phyloP scores from a whole-genome alignment of 2,888 invertebrate genomes.

The Halictus ligatus region DNA sequence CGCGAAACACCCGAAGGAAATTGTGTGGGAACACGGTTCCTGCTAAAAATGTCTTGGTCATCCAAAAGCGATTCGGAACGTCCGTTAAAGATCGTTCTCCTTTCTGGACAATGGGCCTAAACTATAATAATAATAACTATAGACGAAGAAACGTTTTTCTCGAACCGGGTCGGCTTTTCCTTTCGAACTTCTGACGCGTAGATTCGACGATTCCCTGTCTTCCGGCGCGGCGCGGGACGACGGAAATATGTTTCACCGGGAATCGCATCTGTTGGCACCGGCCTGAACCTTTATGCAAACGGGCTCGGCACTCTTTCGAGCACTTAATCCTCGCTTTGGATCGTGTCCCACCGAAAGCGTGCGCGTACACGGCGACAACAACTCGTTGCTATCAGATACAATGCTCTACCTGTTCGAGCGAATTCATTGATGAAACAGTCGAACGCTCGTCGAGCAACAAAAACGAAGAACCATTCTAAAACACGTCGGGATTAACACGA shows the following conservation, averaged over 20 bases:
- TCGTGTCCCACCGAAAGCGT: not conserved
- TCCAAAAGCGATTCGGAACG: not conserved
- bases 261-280: conserved; percentile 15
- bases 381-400: conserved; percentile 11
- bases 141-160: not conserved
- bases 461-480: not conserved
- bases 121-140: not conserved
- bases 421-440: not conserved
- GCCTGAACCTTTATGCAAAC: conserved; percentile 44
- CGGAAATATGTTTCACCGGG: conserved; percentile 18
- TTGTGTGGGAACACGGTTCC: not conserved
- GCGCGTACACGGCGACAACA: not conserved
- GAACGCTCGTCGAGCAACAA: not conserved
- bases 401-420: not conserved
- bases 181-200: not conserved
- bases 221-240: not conserved
- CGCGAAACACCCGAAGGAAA: not conserved
- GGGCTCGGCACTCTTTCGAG: conserved; percentile 40
- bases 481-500: not conserved
- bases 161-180: not conserved
- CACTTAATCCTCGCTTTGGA: conserved; percentile 22
- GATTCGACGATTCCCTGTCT: not conserved
- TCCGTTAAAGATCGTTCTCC: not conserved
- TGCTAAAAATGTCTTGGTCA: not conserved
- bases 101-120: not conserved